Percentiles rank a stretch among this genome's conserved stretches.
phyloP scores from a whole-genome alignment of 2,888 invertebrate species.

The Polyploca ridens region DNA sequence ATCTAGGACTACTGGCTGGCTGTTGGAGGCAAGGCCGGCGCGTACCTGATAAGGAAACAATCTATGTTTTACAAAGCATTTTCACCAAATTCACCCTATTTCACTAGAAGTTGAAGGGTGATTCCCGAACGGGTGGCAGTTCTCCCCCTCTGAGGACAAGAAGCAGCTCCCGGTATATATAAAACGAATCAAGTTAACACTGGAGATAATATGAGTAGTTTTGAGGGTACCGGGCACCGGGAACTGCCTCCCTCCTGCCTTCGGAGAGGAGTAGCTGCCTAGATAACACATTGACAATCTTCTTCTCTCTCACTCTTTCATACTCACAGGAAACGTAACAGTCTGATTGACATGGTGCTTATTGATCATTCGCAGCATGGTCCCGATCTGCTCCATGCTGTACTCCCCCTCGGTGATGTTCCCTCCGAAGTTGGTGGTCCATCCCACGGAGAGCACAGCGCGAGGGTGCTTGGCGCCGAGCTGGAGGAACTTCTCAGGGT shows the following conservation, averaged over 20 bases:
- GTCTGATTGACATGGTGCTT: slow-evolving; percentile 85
- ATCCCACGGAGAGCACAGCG: slow-evolving; percentile 90
- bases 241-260: no score
- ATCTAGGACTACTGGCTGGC: slow-evolving; percentile 84
- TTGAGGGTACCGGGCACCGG: no score
- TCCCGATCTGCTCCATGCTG: slow-evolving; percentile 85
- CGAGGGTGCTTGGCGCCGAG: slow-evolving; percentile 85
- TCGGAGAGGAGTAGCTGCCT: no score
- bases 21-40: slow-evolving; percentile 86
- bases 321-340: slow-evolving; percentile 90
- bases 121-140: no score
- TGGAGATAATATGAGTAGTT: no score
- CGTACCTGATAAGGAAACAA: slow-evolving; percentile 62
- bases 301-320: background rate
- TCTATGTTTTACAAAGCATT: background rate
- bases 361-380: slow-evolving; percentile 87
- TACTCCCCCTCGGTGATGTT: slow-evolving; percentile 85
- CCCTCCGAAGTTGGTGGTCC: slow-evolving; percentile 90
- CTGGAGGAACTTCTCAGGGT: slow-evolving; percentile 86
- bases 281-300: no score
- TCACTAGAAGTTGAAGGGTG: no score
- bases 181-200: no score
- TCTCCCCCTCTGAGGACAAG: no score
- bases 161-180: no score
- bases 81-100: no score